Percentiles rank a stretch among this genome's conserved stretches.
Evolutionary conservation across 1,140 invertebrate genomes (phyloP).

Genomic region (Heterodera schachtii): DNA sequence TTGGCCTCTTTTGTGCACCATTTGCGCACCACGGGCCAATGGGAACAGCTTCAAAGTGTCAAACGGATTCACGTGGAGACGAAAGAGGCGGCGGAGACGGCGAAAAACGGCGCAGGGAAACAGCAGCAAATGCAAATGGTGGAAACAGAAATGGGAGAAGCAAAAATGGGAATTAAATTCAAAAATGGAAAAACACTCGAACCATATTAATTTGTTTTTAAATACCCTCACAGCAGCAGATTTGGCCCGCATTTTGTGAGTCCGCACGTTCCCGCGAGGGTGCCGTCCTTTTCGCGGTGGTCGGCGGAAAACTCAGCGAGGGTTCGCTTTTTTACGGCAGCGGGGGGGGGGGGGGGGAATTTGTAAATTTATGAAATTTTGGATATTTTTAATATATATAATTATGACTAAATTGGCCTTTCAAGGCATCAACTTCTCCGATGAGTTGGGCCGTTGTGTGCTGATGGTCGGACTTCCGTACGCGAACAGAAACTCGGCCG

Average conservation of each 20-base stretch:
- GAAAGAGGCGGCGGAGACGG: background rate
- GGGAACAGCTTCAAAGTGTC: slow-evolving; percentile 14
- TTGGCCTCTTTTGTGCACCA: slow-evolving; percentile 69
- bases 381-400: too few relatives aligned
- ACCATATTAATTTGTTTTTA: too few relatives aligned
- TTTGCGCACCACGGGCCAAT: slow-evolving; percentile 22
- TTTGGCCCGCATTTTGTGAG: slow-evolving; percentile 41
- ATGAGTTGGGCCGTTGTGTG: slow-evolving; percentile 89
- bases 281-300: slow-evolving; percentile 41
- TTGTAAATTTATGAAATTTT: too few relatives aligned
- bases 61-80: slow-evolving; percentile 33
- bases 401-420: too few relatives aligned
- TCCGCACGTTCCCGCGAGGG: slow-evolving; percentile 29
- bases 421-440: slow-evolving; percentile 93
- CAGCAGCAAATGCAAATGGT: too few relatives aligned
- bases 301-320: slow-evolving; percentile 51
- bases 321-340: slow-evolving; percentile 24
- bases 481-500: slow-evolving; percentile 85
- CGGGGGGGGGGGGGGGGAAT: too few relatives aligned
- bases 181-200: too few relatives aligned
- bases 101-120: too few relatives aligned
- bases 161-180: too few relatives aligned
- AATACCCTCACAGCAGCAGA: too few relatives aligned
- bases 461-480: slow-evolving; percentile 92
- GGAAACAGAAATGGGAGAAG: too few relatives aligned